A percentile compares a stretch with the other conserved stretches of the same genome.
Evolutionary conservation across 2,113 vertebrate genomes (phyloP).

Genomic region (Pollimyrus isidori): DNA sequence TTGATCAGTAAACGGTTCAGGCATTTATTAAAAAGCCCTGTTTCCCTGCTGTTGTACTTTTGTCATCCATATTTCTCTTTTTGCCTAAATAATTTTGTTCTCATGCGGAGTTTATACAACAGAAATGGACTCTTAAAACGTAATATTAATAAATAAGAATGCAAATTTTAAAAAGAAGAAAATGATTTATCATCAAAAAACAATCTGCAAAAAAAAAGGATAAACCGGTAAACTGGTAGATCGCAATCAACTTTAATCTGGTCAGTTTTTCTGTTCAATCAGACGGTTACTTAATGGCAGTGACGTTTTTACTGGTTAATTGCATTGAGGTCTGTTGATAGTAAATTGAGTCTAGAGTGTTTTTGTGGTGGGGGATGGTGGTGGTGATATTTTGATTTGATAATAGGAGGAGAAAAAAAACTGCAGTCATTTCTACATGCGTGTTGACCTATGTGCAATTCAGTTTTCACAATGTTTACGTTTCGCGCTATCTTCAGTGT

Average conservation of each 20-base stretch:
- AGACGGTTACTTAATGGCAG: background rate
- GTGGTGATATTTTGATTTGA: slow-evolving; percentile 12
- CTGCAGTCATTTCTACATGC: slow-evolving; percentile 40
- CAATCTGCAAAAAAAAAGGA: slow-evolving; percentile 23
- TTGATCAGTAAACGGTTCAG: background rate
- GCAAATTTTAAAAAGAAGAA: background rate
- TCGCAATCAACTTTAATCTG: slow-evolving; percentile 1
- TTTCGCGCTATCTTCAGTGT: slow-evolving; percentile 59
- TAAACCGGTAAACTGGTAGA: slow-evolving; percentile 15
- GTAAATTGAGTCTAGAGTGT: background rate
- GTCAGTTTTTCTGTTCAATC: background rate
- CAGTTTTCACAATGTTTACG: slow-evolving; percentile 49
- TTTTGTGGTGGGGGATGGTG: slow-evolving; percentile 7
- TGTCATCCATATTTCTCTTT: slow-evolving; percentile 35
- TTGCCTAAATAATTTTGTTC: slow-evolving; percentile 31
- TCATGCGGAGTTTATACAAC: slow-evolving; percentile 13
- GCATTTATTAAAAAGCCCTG: background rate
- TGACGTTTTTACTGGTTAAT: background rate
- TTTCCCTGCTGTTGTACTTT: background rate
- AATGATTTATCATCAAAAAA: background rate
- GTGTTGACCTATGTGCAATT: slow-evolving; percentile 54
- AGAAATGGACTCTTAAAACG: background rate
- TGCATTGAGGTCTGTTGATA: background rate
- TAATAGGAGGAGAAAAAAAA: slow-evolving; percentile 38
- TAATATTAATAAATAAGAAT: slow-evolving; percentile 11